Evolutionary conservation across 2,888 invertebrate genomes (phyloP), one percentile per base, ranked within the genome.

Genomic region (Sialis lutaria): DNA sequence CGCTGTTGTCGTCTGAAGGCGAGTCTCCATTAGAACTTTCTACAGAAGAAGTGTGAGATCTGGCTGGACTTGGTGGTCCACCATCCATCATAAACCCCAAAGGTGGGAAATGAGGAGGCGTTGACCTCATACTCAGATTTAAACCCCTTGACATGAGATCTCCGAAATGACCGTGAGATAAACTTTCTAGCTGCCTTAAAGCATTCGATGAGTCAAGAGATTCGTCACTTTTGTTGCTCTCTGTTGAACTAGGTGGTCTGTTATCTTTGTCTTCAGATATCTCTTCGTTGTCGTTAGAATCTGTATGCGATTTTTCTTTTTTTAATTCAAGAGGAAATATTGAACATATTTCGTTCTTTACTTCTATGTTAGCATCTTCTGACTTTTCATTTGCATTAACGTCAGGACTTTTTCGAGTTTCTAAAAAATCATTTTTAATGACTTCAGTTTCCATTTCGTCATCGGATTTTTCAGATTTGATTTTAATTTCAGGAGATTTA

Each of bases 91-190:
- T 65, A 58, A 67, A 68, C 52, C 66, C 67, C 55, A 68, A 56
- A 1, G 65, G 61, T 34, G 65, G 66, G 56, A 66, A 67, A 52
- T 65, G 65, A 10, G 64, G 58, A 33, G 58, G 58, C 49, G 63
- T 63, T 22, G 57, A 55, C n/a, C 59, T 58, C 49, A 67, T 56
- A 40, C 64, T 64, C 48, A 65, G 52, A 53, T 64, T 64, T 46
- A 67, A 52, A 6, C 66, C 62, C 50, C 64, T 57, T 5, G 64
- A 59, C 64, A 66, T 65, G 45, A 67, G 55, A 50, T 68, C 75
- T 46, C 77, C 79, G 58, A 83, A 82, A 60, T 80, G 78, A 47
- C 83, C 84, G 62, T 82, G 81, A 42, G 86, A 85, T 57, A 87
- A 70, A 63, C 79, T 82, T 69, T 87, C 86, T 56, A 87, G 69